phyloP scores from a whole-genome alignment of 2,113 vertebrate species.

The Pandion haliaetus region DNA sequence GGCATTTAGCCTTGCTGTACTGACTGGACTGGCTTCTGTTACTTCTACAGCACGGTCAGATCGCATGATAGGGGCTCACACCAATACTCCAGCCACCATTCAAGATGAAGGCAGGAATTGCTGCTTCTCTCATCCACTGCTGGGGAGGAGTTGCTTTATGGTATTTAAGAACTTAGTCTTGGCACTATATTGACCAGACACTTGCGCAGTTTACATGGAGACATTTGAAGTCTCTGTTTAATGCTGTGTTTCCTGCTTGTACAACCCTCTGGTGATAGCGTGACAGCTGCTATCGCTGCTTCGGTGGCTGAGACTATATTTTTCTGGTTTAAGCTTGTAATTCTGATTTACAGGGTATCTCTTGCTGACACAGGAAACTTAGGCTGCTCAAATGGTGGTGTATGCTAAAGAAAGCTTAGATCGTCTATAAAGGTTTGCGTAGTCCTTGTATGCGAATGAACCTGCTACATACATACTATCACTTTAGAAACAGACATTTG shows the following conservation, averaged over 20 bases:
- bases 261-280: neutral
- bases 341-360: neutral
- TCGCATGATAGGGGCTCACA: accelerated
- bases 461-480: neutral
- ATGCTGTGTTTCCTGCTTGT: accelerated
- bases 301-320: neutral
- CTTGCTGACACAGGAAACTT: neutral
- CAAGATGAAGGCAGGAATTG: neutral
- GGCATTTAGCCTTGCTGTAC: neutral
- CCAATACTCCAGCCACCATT: neutral
- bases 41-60: accelerated
- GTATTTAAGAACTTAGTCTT: neutral
- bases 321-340: neutral
- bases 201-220: accelerated
- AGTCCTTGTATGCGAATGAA: neutral
- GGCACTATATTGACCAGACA: neutral
- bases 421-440: neutral
- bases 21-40: neutral
- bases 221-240: neutral
- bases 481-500: neutral
- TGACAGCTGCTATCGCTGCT: neutral
- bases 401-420: neutral
- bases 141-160: neutral
- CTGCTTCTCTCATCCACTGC: neutral
- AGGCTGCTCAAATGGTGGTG: neutral